Conservation (phyloP, 2,113 vertebrate genomes). For the Puffinus mauretanicus region DNA sequence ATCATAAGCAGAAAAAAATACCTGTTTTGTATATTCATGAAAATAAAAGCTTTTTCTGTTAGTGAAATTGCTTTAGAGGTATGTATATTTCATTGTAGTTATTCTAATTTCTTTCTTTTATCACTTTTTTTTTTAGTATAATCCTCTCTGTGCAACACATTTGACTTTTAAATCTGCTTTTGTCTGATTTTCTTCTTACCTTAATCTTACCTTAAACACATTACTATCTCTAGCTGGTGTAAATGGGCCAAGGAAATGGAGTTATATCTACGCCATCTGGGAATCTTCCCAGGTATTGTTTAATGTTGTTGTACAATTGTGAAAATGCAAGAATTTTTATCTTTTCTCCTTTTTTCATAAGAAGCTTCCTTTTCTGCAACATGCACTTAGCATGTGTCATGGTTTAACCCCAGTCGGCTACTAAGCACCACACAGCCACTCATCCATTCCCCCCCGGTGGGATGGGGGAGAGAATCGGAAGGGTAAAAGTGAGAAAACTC, state of each 20-base stretch:
- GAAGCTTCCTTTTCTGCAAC: not conserved
- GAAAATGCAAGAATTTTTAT: not conserved
- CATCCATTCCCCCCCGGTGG: no score
- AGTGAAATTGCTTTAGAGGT: not conserved
- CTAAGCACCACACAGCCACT: no score
- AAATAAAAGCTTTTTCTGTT: slow-evolving; percentile 23
- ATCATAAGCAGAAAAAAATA: not conserved
- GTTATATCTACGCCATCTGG: not conserved
- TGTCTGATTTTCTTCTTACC: not conserved
- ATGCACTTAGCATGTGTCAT: not conserved
- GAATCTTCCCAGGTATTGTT: not conserved
- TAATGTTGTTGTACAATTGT: not conserved
- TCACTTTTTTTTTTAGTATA: not conserved
- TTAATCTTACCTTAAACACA: not conserved
- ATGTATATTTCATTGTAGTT: not conserved
- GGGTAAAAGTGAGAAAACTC: no score
- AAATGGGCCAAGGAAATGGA: not conserved
- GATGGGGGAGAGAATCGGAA: no score
- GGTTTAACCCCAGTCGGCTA: no score
- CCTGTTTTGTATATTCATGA: not conserved
- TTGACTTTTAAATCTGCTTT: slow-evolving; percentile 8
- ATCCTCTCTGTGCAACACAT: not conserved
- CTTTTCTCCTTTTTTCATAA: not conserved
- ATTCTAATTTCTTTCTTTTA: not conserved
- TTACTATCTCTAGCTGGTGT: not conserved